phyloP scores from a whole-genome alignment of 2,888 invertebrate species.

The Brachypterus glaber region DNA sequence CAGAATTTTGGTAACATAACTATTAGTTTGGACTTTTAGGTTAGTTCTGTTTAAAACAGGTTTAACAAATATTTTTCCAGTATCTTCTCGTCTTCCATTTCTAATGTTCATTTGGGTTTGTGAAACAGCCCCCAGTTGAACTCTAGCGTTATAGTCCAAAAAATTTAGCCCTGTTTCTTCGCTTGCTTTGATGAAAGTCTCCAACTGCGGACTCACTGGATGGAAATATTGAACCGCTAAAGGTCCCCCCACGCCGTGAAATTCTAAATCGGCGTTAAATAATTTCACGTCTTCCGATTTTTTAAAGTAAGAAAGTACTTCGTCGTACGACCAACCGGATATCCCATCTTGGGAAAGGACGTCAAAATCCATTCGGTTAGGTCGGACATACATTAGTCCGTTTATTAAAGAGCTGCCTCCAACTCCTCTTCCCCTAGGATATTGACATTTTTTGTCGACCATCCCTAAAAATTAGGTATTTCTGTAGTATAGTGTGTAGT shows the following conservation, averaged over 20 bases:
- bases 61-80: slow-evolving; percentile 14
- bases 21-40: slow-evolving; percentile 13
- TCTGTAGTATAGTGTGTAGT: no score
- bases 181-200: slow-evolving; percentile 12
- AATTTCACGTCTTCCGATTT: slow-evolving; percentile 19
- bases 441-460: slow-evolving; percentile 13
- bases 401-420: slow-evolving; percentile 21
- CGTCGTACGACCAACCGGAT: slow-evolving; percentile 20
- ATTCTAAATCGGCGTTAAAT: slow-evolving; percentile 12
- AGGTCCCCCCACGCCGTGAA: slow-evolving; percentile 17
- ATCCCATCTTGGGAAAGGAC: slow-evolving; percentile 17
- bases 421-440: slow-evolving; percentile 18
- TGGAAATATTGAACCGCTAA: slow-evolving; percentile 16
- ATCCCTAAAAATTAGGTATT: slow-evolving; percentile 19
- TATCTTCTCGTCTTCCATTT: slow-evolving; percentile 17
- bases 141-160: slow-evolving; percentile 17
- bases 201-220: slow-evolving; percentile 8
- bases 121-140: slow-evolving; percentile 13
- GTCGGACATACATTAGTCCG: slow-evolving; percentile 17
- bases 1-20: slow-evolving; percentile 15
- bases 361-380: slow-evolving; percentile 17
- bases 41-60: slow-evolving; percentile 15
- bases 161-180: slow-evolving; percentile 12
- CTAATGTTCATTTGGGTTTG: slow-evolving; percentile 14
- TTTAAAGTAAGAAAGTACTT: slow-evolving; percentile 20